Evolutionary conservation across 2,113 vertebrate species (phyloP).

Genomic region (Chelonoidis abingdonii): DNA sequence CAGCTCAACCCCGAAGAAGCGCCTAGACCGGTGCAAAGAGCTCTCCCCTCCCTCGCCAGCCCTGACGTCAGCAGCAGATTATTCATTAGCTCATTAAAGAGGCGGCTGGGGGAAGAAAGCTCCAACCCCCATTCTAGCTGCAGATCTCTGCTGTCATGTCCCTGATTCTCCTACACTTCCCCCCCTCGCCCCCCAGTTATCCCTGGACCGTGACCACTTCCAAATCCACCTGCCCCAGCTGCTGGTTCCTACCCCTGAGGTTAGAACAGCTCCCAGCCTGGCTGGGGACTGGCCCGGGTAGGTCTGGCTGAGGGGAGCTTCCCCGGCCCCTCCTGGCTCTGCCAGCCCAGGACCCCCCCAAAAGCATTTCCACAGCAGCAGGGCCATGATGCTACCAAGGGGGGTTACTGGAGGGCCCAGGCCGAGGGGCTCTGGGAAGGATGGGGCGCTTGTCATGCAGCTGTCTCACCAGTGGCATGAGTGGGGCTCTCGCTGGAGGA

Average conservation of each 20-base stretch:
- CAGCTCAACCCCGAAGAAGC: not conserved
- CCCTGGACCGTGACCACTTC: not conserved
- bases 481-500: not conserved
- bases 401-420: not conserved
- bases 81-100: not conserved
- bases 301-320: no score
- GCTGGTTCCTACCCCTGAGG: not conserved
- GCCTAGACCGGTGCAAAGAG: not conserved
- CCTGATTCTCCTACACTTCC: no score
- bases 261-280: not conserved
- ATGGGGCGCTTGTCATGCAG: not conserved
- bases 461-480: not conserved
- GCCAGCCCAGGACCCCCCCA: no score
- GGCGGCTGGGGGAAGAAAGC: not conserved
- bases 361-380: slow-evolving; percentile 4
- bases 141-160: not conserved
- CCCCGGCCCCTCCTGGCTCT: no score
- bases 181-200: not conserved
- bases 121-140: not conserved
- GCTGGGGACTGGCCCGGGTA: no score
- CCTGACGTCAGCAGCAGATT: not conserved
- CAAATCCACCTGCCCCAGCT: not conserved
- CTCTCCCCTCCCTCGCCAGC: no score
- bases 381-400: not conserved
- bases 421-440: not conserved